A percentile compares a stretch with the other conserved stretches of the same genome.
Conservation (phyloP, 2,888 invertebrate genomes). For the Pelosia muscerda region DNA sequence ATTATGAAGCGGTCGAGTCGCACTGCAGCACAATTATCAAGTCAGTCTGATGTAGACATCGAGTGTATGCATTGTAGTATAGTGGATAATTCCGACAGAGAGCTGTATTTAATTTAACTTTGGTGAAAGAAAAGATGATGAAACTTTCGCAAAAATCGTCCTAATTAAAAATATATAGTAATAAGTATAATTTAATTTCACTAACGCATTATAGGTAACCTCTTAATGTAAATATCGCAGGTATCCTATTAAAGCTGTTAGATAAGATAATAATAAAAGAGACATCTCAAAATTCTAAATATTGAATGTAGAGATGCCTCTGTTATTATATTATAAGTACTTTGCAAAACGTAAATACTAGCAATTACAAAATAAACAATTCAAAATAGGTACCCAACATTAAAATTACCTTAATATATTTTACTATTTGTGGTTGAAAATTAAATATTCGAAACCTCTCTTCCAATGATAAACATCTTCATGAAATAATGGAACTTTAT, state of each 20-base stretch:
- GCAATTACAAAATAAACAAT: too few relatives aligned
- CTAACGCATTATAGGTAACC: too few relatives aligned
- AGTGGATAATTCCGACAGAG: not conserved
- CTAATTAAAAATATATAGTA: too few relatives aligned
- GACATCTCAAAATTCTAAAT: too few relatives aligned
- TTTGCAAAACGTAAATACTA: too few relatives aligned
- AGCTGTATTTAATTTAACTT: not conserved
- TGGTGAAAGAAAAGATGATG: not conserved
- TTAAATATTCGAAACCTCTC: not conserved
- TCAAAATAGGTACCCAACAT: not conserved
- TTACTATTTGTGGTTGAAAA: not conserved
- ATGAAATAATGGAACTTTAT: slow-evolving; percentile 4
- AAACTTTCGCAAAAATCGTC: too few relatives aligned
- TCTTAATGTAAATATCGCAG: too few relatives aligned
- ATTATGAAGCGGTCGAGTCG: not conserved
- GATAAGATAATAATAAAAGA: too few relatives aligned
- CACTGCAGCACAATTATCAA: not conserved
- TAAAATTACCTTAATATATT: not conserved
- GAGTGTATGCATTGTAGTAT: not conserved
- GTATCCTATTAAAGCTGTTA: too few relatives aligned
- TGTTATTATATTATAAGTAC: not conserved
- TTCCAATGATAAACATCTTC: not conserved
- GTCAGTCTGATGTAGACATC: not conserved
- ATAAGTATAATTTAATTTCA: too few relatives aligned
- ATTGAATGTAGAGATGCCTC: not conserved